Evolutionary conservation across 2,113 vertebrate genomes (phyloP), one percentile per base, ranked within the genome.

Genomic region (Paraplagusia blochii): DNA sequence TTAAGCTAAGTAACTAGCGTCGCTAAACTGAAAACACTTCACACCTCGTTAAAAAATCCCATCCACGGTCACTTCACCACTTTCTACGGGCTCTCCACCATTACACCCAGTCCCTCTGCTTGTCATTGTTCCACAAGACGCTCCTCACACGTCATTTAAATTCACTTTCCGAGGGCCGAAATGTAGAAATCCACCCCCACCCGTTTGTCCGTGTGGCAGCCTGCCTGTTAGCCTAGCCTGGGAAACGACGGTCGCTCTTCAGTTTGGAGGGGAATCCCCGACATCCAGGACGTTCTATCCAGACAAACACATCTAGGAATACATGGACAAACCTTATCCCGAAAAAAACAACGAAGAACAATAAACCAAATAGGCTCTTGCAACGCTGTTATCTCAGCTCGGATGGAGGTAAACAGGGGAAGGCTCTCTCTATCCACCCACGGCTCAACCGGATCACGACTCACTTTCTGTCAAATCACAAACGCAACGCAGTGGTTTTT

Each of bases 391-490:
- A 36, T 61, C 53, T 62, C 19, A 1, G 49, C 16, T n/a, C 44
- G 42, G 59, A 48, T 73, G 69, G 62, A 60, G 61, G 70, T 76
- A 67, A 80, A 73, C 50, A 53, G 35, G 58, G 68, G 58, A 60
- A 63, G 66, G 22, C 22, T 29, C 22, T 29, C 62, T 56, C 59
- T 56, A 19, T 77, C 85, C 86, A 66, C 86, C 85, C 83, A 85
- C 87, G 63, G 55, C 15, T 65, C 49, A 0, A 60, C 75, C 56
- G 70, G 81, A 87, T 86, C 87, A 87, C 84, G 83, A 88, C 85
- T 82, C 76, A 15, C 38, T 75, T 79, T 77, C 80, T 80, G 82
- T 79, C 79, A 75, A 66, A 79, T 74, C 38, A 52, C 56, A 48
- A 69, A 53, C 48, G 51, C 56, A 36, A 72, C 74, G 70, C 79